Evolutionary conservation across 2,113 vertebrate species (phyloP), one percentile per base, ranked within the genome.

Genomic region (Pogona vitticeps): DNA sequence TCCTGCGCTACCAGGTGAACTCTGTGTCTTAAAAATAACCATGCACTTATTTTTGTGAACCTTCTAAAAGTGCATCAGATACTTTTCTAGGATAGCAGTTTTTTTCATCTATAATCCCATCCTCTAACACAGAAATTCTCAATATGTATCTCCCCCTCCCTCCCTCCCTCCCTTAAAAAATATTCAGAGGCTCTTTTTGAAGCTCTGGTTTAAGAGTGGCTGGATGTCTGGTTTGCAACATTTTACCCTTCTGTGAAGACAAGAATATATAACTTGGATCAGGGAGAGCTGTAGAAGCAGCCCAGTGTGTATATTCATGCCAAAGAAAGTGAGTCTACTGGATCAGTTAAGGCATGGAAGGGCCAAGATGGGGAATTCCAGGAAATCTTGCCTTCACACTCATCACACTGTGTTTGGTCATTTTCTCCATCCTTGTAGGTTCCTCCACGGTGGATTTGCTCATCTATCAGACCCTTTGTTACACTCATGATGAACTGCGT

Each of bases 391-490:
- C 23, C 40, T 40, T 63, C 26, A 58, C 26, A 36, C 65, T 86
- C 40, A 56, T 68, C 23, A 46, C 46, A 28, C 40, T 92, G 70
- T 87, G 0, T 1, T 0, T 0, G 2, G 42, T 72, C 1, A 71
- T 14, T 68, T 13, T 18, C 75, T 12, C 31, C 28, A 7, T 65
- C 75, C 76, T 67, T 1, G 0, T 87, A 99, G 98, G 98, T 56
- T 98, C 98, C 4, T 99, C 98, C 89, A 98, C 98, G 0, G 97
- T 99, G 42, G 98, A 99, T 92, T 95, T 99, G 93, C 97, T 99
- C 61, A 98, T 99, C 93, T 97, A 98, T 88, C 99, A 99, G 96
- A 98, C 98, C 0, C 95, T 99, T 88, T 99, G 98, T 89, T 99
- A 98, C 80, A 97, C 98, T 20, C 97, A 98, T 9, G 98, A 99